Conservation (phyloP, 2,888 invertebrate genomes). For the Eurois occulta region DNA sequence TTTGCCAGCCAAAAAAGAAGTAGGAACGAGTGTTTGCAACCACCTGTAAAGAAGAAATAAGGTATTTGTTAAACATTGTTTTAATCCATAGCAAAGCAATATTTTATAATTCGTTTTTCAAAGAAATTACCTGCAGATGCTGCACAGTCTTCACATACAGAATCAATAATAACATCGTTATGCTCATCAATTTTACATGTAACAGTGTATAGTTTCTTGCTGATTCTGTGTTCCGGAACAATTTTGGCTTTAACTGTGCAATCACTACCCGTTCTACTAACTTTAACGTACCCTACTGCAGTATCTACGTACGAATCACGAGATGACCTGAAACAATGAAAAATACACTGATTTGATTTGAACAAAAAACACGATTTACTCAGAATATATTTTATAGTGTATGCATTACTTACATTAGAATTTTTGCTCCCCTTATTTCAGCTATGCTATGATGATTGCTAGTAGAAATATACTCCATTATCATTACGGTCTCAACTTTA, state of each 20-base stretch:
- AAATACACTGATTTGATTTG: conserved; percentile 4
- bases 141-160: conserved; percentile 27
- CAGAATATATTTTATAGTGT: neutral
- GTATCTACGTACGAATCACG: conserved; percentile 7
- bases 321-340: conserved; percentile 29
- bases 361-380: neutral
- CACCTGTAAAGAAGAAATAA: conserved; percentile 5
- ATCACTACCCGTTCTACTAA: conserved; percentile 6
- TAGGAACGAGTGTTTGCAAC: conserved; percentile 10
- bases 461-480: neutral
- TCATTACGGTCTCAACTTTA: neutral
- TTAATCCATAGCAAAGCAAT: conserved; percentile 14
- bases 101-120: neutral
- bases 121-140: conserved; percentile 19
- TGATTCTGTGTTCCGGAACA: conserved; percentile 14
- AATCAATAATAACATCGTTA: conserved; percentile 11
- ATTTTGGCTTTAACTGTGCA: conserved; percentile 4
- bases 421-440: too few species aligned
- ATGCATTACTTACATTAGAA: neutral
- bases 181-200: conserved; percentile 9
- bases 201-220: conserved; percentile 11
- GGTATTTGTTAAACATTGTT: neutral
- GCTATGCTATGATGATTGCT: neutral
- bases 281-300: conserved; percentile 33
- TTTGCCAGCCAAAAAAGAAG: conserved; percentile 39